Base-by-base conservation (phyloP, 2,113 vertebrate genomes). In the Psophia crepitans region DNA sequence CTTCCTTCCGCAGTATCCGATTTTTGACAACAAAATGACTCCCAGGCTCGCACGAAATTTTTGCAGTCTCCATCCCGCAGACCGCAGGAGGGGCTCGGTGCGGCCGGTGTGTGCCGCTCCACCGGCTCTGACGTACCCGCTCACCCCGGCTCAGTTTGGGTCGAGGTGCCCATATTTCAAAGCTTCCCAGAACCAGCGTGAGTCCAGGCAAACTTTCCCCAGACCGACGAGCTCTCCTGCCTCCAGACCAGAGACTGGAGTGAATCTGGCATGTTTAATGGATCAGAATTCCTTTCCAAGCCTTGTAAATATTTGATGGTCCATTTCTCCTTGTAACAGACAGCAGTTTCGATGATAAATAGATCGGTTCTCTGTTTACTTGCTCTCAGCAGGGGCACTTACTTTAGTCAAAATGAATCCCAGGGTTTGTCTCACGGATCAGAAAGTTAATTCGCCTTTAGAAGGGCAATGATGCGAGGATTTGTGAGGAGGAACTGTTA, bases 261-360 rank as follows among this genome's bases (percentile, higher is more conserved):
- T 15, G 74, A 24, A 87, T 87, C 79, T 24, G 21, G 68, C n/a
- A 4, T 77, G 39, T 61, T 93, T 73, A 77, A 87, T 68, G 69
- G 33, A 48, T 74, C 73, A 30, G 69, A 92, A 68, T 56, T 68
- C 69, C 89, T 69, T 63, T 32, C 57, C 76, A 71, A 86, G 75
- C 51, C 73, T 58, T 74, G 84, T 73, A 60, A 77, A 89, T 84
- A 89, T 81, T 84, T 81, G 81, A 93, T 94, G 75, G 84, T 87
- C 77, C 84, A n/a, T 53, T 91, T 87, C 82, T 68, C 74, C 41
- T 32, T 12, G 33, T 44, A 46, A 32, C 33, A 69, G 77, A 75
- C 53, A 60, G 21, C 35, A n/a, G 53, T 66, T 57, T 48, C 57
- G 49, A 4, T 43, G 68, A 63, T 68, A 68, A 91, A 86, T 56